A percentile compares a stretch with the other conserved stretches of the same genome.
These are phyloP conservation scores for Atrichornis clamosus DNA, from an alignment of 2,113 vertebrate species.

Conservation along the genomic window DNA sequence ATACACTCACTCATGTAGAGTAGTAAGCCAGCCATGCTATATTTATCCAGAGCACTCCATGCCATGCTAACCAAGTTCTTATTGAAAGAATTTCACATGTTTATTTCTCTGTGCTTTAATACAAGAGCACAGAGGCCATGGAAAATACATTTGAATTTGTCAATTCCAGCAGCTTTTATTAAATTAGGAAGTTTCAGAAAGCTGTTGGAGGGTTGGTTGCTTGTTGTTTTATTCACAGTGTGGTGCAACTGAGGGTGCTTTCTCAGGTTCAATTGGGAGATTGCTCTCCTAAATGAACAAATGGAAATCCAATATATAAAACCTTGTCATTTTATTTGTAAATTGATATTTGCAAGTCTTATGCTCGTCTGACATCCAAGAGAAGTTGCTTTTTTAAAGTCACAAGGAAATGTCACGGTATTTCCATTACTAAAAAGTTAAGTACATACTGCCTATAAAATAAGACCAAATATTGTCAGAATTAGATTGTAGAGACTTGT, in stretches of 20 bases:
- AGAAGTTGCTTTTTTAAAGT: neutral
- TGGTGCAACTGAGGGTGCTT: neutral
- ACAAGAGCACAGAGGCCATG: neutral
- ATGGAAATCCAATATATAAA: neutral
- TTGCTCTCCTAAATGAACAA: neutral
- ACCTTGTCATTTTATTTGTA: neutral
- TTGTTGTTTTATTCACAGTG: neutral
- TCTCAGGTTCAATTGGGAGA: neutral
- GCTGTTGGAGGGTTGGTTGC: neutral
- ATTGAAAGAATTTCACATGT: neutral
- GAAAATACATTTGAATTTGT: neutral
- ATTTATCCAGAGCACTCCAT: neutral
- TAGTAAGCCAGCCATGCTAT: neutral
- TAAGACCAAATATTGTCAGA: conserved; percentile 9
- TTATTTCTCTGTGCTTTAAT: neutral
- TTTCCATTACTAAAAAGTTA: neutral
- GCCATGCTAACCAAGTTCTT: neutral
- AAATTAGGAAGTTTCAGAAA: neutral
- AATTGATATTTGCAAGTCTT: neutral
- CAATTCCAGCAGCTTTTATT: neutral
- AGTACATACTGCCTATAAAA: neutral
- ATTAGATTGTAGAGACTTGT: neutral
- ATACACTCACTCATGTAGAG: neutral
- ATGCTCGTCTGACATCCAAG: neutral
- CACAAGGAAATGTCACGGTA: neutral